phyloP scores from a whole-genome alignment of 2,888 invertebrate species.

The Drosophila birchii region DNA sequence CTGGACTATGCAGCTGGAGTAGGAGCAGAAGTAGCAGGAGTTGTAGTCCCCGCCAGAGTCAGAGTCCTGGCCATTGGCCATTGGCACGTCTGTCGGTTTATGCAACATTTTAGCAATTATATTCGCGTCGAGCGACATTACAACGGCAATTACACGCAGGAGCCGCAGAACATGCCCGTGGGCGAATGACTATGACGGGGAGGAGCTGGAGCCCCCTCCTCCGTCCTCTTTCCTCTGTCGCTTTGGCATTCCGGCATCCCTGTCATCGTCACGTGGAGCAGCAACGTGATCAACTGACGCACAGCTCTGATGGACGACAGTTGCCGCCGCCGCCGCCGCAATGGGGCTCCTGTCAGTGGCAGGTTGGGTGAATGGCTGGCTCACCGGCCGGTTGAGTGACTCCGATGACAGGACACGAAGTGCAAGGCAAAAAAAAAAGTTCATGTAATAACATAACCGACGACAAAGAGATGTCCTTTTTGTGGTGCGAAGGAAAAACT shows the following conservation, averaged over 20 bases:
- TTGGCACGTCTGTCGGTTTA: slow-evolving; percentile 71
- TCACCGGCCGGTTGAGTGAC: slow-evolving; percentile 25
- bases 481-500: not conserved
- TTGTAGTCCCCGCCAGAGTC: not conserved
- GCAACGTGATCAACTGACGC: slow-evolving; percentile 79
- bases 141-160: slow-evolving; percentile 79
- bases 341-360: slow-evolving; percentile 65
- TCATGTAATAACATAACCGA: slow-evolving; percentile 4
- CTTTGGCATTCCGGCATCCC: slow-evolving; percentile 56
- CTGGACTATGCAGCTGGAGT: not conserved
- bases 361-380: slow-evolving; percentile 35
- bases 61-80: slow-evolving; percentile 52
- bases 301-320: slow-evolving; percentile 71
- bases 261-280: slow-evolving; percentile 77
- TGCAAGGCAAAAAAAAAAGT: slow-evolving; percentile 37
- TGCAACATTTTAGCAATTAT: slow-evolving; percentile 81
- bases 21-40: not conserved
- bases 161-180: slow-evolving; percentile 59
- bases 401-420: slow-evolving; percentile 29
- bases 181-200: slow-evolving; percentile 4
- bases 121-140: slow-evolving; percentile 80
- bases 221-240: slow-evolving; percentile 18
- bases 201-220: no score
- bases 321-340: slow-evolving; percentile 48
- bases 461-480: not conserved